phyloP scores from a whole-genome alignment of 2,113 vertebrate species.

The Trematocara stigmaticum region DNA sequence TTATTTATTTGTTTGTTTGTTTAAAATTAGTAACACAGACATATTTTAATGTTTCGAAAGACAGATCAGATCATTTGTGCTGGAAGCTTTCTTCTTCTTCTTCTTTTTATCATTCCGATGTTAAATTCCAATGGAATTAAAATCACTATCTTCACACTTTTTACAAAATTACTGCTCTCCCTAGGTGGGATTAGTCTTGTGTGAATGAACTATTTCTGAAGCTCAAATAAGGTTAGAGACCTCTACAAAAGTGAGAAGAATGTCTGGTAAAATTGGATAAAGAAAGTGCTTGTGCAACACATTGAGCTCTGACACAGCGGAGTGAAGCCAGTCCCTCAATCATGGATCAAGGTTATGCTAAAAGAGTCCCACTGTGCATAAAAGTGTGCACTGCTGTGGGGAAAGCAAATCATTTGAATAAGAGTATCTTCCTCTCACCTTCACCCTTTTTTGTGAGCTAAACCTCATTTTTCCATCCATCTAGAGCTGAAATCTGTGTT shows the following conservation, averaged over 20 bases:
- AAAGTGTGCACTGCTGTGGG: background rate
- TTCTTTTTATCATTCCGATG: background rate
- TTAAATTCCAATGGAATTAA: background rate
- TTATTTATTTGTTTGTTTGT: background rate
- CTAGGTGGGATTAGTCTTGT: background rate
- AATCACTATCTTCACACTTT: background rate
- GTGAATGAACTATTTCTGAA: background rate
- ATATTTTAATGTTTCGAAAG: background rate
- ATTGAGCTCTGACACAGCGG: slow-evolving; percentile 21
- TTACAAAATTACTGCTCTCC: background rate
- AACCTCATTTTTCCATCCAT: background rate
- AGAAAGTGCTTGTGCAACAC: slow-evolving; percentile 14
- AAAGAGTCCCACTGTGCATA: slow-evolving; percentile 20
- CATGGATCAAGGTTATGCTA: slow-evolving; percentile 31
- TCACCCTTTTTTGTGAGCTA: background rate
- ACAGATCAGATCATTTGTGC: background rate
- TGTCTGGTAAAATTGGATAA: background rate
- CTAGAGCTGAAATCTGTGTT: background rate
- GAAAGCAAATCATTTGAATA: slow-evolving; percentile 17
- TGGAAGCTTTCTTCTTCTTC: background rate
- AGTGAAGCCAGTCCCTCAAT: slow-evolving; percentile 31
- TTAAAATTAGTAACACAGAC: background rate
- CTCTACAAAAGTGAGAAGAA: background rate
- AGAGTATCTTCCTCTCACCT: background rate
- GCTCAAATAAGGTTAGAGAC: background rate